Percentiles rank a stretch among this genome's conserved stretches.
These are phyloP conservation scores for Ophion slaviceki DNA, from an alignment of 2,888 invertebrate species.

Conservation along the genomic window DNA sequence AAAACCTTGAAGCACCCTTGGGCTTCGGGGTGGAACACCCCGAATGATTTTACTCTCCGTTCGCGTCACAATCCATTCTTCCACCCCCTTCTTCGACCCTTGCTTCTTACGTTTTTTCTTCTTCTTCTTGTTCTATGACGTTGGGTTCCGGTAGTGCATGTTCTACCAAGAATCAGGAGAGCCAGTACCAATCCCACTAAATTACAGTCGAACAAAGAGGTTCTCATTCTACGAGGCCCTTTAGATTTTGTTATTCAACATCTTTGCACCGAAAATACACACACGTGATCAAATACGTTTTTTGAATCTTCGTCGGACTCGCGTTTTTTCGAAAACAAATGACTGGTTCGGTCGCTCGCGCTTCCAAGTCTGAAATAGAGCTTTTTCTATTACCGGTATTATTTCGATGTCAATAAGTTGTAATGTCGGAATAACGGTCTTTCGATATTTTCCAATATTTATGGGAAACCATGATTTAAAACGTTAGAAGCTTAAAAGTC, in stretches of 20 bases:
- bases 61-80: constrained; percentile 33
- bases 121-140: constrained; percentile 46
- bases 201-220: constrained; percentile 67
- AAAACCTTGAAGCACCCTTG: constrained; percentile 71
- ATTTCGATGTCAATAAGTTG: too few species aligned
- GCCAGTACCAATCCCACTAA: constrained; percentile 49
- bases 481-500: too few species aligned
- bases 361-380: too few species aligned
- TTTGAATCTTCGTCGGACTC: constrained; percentile 5
- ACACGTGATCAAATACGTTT: constrained; percentile 6
- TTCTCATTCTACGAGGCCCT: constrained; percentile 58
- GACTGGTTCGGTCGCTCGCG: background rate
- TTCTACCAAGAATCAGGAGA: constrained; percentile 64
- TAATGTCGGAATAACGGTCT: too few species aligned
- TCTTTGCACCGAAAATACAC: constrained; percentile 18
- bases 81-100: constrained; percentile 18
- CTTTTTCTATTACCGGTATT: too few species aligned
- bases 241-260: constrained; percentile 11
- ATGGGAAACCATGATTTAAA: too few species aligned
- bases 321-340: background rate
- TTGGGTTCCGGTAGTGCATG: constrained; percentile 55
- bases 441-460: too few species aligned
- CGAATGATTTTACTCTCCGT: constrained; percentile 68
- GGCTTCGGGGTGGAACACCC: constrained; percentile 64
- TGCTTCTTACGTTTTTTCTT: constrained; percentile 38